These are phyloP conservation scores for Netelia fuscicornis DNA, from an alignment of 2,888 invertebrate genomes.

Conservation along the genomic window DNA sequence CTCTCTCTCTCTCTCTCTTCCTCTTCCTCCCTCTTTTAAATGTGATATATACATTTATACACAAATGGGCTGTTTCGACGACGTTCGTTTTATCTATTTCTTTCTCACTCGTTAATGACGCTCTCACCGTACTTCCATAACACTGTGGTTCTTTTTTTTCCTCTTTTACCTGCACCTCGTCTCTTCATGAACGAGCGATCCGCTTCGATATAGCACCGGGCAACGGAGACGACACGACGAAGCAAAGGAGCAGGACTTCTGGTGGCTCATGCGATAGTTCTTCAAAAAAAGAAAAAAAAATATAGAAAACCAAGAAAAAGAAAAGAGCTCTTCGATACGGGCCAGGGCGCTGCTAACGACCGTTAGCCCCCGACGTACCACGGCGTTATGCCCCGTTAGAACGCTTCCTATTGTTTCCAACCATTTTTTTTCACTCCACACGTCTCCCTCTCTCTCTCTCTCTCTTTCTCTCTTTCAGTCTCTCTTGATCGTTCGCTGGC, in stretches of 20 bases:
- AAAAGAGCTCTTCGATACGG: constrained; percentile 60
- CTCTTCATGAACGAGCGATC: constrained; percentile 11
- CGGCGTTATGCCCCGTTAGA: constrained; percentile 40
- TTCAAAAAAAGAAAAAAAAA: constrained; percentile 25
- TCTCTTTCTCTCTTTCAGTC: no score
- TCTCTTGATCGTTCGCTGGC: neutral
- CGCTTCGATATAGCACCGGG: neutral
- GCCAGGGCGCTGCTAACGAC: constrained; percentile 64
- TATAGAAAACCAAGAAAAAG: no score
- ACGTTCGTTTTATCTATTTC: constrained; percentile 25
- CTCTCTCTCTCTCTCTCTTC: neutral
- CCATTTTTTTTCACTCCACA: neutral
- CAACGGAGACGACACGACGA: constrained; percentile 4
- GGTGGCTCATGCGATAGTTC: constrained; percentile 34
- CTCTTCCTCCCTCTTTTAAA: neutral
- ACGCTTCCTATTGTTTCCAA: constrained; percentile 51
- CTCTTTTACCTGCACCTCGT: neutral
- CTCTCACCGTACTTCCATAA: constrained; percentile 54
- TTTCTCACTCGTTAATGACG: constrained; percentile 55
- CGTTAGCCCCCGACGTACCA: constrained; percentile 50
- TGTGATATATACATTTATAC: neutral
- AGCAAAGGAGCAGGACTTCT: constrained; percentile 11
- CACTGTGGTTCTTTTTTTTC: constrained; percentile 26
- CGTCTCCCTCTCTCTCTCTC: neutral
- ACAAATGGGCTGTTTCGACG: constrained; percentile 18